Evolutionary conservation across 2,888 invertebrate genomes (phyloP), one percentile per base, ranked within the genome.

Genomic region (Apomyelois bistriatella): DNA sequence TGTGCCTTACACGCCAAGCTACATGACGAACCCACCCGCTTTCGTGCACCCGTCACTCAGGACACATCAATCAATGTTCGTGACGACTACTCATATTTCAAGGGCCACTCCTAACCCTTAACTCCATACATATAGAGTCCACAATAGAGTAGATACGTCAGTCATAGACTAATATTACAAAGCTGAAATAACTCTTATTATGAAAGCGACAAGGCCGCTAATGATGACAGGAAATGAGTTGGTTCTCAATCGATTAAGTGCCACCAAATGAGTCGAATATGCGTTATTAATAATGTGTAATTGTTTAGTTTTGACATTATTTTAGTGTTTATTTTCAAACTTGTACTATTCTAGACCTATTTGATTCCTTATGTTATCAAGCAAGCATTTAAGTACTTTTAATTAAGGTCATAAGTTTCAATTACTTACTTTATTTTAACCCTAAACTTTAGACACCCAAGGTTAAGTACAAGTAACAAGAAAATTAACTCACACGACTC

Each of bases 11-110:
- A 3, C 74, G 66, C 57, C 28, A 12, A 10, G 7, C 51, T 15
- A 22, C 38, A 54, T 59, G 58, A 53, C 58, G 54, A 56, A 70
- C 76, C 77, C 82, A 52, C 84, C 84, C 74, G 79, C 74, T 74
- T 80, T 74, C 85, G 84, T 84, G 79, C 76, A 75, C 80, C 76
- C 78, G 81, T 82, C 87, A 85, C 82, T 87, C 87, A 86, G 76
- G 77, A 72, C 80, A 75, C 86, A 87, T 87, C 87, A 87, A 86
- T 86, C 87, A 87, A 83, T 81, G 85, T 78, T 82, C 71, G 70
- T 78, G 78, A 77, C 77, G 82, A 80, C 82, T 77, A 82, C 86
- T 86, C 87, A 83, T 84, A 82, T 86, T 86, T 83, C 84, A 85
- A 76, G 72, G 77, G 73, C 70, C 71, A 46, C 61, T 63, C 62